phyloP scores from a whole-genome alignment of 2,797 vertebrate genomes.

The Amniataba percoides region DNA sequence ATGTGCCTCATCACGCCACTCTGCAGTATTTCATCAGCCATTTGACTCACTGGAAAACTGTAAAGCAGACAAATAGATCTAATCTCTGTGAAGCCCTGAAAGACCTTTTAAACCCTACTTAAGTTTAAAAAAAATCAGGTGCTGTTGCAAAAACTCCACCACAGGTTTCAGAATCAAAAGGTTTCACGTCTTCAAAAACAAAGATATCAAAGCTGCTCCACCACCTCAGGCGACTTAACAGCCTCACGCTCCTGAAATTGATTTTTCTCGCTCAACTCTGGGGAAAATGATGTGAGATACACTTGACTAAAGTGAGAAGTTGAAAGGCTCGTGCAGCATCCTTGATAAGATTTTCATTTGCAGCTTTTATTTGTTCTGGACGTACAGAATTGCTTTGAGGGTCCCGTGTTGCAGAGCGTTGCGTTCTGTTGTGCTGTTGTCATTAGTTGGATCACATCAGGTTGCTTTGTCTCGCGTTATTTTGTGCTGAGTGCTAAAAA shows the following conservation, averaged over 20 bases:
- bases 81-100: conserved; percentile 62
- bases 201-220: conserved; percentile 70
- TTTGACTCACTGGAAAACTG: conserved; percentile 51
- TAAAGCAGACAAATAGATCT: conserved; percentile 61
- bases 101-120: conserved; percentile 66
- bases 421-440: conserved; percentile 23
- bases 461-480: conserved; percentile 22
- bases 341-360: conserved; percentile 44
- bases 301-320: conserved; percentile 48
- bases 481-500: not conserved
- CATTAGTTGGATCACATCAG: conserved; percentile 15
- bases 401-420: conserved; percentile 45
- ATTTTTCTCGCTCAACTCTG: conserved; percentile 48
- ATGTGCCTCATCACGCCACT: conserved; percentile 30
- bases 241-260: conserved; percentile 35
- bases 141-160: conserved; percentile 67
- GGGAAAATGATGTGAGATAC: conserved; percentile 41
- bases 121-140: conserved; percentile 48
- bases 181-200: conserved; percentile 77
- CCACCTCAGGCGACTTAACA: conserved; percentile 64
- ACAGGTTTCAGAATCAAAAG: conserved; percentile 79
- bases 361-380: conserved; percentile 49
- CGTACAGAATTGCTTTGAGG: conserved; percentile 18
- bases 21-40: conserved; percentile 60
- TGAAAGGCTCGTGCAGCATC: conserved; percentile 55